phyloP scores from a whole-genome alignment of 2,797 vertebrate genomes.

The Simalia tracyae region DNA sequence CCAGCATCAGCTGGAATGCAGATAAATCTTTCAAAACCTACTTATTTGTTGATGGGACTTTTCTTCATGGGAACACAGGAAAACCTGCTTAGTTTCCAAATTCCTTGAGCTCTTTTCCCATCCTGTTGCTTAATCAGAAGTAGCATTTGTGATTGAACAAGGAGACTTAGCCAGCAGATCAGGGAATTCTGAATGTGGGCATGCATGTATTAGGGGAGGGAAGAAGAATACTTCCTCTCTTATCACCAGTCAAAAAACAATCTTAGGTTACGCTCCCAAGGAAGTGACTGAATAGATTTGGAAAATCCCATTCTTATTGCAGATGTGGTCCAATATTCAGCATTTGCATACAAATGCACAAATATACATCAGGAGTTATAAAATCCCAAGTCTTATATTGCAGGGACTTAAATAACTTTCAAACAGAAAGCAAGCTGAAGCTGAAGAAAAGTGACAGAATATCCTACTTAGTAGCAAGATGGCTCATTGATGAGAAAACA shows the following conservation, averaged over 20 bases:
- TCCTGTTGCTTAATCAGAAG: conserved; percentile 29
- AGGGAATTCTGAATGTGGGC: background rate
- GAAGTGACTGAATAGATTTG: background rate
- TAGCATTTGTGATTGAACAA: background rate
- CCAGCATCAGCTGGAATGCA: conserved; percentile 59
- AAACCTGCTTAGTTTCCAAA: conserved; percentile 11
- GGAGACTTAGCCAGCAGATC: background rate
- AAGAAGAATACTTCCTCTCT: background rate
- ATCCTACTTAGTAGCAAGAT: conserved; percentile 37
- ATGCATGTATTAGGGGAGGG: background rate
- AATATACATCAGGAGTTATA: background rate
- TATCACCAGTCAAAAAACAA: background rate
- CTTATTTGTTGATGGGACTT: conserved; percentile 19
- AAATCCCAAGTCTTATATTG: background rate
- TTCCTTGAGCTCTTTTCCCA: conserved; percentile 7
- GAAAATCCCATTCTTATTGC: background rate
- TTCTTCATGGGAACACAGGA: conserved; percentile 28
- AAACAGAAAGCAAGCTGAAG: conserved; percentile 25
- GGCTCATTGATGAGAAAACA: conserved; percentile 45
- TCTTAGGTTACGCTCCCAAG: background rate
- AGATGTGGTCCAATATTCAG: background rate
- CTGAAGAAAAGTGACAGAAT: conserved; percentile 44
- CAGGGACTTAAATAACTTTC: background rate
- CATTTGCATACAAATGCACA: background rate
- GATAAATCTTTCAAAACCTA: conserved; percentile 62